Conservation (phyloP, 1,140 invertebrate genomes). For the Drosophila sulfurigaster region DNA sequence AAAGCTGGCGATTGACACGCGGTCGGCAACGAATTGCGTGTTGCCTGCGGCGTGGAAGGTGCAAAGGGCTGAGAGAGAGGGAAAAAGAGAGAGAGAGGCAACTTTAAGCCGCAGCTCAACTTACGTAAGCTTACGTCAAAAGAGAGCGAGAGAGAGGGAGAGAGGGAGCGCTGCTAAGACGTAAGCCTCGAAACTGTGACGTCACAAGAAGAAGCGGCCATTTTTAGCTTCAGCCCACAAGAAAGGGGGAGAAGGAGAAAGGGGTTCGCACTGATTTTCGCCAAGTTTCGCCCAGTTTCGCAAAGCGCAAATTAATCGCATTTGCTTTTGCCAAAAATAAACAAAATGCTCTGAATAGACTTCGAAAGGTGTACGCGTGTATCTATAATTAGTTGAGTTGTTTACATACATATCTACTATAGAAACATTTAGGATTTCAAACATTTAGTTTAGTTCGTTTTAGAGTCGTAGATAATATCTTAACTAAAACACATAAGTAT, state of each 20-base stretch:
- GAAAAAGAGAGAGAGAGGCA: not conserved
- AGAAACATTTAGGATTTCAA: too few relatives aligned
- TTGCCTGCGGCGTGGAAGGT: not conserved
- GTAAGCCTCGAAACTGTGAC: slow-evolving; percentile 10
- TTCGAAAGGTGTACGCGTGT: too few relatives aligned
- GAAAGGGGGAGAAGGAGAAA: not conserved
- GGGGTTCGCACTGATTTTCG: too few relatives aligned
- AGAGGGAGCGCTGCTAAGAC: not conserved
- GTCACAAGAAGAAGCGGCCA: not conserved
- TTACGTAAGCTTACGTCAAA: slow-evolving; percentile 11
- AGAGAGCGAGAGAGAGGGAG: not conserved
- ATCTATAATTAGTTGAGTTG: too few relatives aligned
- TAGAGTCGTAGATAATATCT: too few relatives aligned
- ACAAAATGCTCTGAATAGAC: too few relatives aligned
- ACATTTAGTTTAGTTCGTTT: too few relatives aligned
- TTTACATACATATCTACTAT: too few relatives aligned
- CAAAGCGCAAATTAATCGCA: too few relatives aligned
- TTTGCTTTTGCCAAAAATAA: too few relatives aligned
- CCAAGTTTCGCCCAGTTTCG: too few relatives aligned
- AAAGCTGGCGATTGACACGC: slow-evolving; percentile 13
- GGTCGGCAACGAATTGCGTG: not conserved
- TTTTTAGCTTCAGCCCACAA: not conserved
- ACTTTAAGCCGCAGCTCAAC: slow-evolving; percentile 11
- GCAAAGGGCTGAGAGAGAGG: not conserved
- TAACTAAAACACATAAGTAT: too few relatives aligned